These are phyloP conservation scores for Heterohyrax brucei DNA, from an alignment of 2,797 vertebrate species.

Conservation along the genomic window DNA sequence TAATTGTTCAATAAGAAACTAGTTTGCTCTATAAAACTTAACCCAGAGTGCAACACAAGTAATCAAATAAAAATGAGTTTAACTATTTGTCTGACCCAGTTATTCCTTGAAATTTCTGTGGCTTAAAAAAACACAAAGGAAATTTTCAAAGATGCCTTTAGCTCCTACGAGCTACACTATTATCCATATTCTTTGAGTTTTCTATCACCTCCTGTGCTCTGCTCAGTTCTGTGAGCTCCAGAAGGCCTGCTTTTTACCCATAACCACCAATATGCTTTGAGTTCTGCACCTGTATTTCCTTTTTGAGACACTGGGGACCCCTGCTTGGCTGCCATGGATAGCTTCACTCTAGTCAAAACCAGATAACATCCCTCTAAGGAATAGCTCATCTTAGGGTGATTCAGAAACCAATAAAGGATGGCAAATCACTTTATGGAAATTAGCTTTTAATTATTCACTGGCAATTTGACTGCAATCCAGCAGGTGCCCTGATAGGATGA, in stretches of 20 bases:
- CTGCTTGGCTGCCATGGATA: background rate
- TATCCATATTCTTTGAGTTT: background rate
- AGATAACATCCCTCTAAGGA: background rate
- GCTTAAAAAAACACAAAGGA: background rate
- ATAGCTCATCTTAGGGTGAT: background rate
- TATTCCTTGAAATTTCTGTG: background rate
- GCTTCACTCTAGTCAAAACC: background rate
- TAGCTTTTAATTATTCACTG: slow-evolving; percentile 83
- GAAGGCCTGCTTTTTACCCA: background rate
- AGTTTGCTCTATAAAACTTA: no score
- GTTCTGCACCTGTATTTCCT: background rate
- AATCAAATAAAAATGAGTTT: background rate
- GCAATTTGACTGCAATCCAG: slow-evolving; percentile 76
- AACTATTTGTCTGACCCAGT: background rate
- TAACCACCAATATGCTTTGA: background rate
- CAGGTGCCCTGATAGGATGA: slow-evolving; percentile 75
- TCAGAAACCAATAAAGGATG: slow-evolving; percentile 52
- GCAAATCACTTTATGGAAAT: slow-evolving; percentile 83
- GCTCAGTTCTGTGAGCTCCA: background rate
- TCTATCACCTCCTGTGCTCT: background rate
- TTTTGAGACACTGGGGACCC: background rate
- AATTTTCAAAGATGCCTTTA: background rate
- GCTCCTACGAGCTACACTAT: background rate
- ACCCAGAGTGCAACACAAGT: no score
- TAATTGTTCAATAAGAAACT: no score